Base-by-base conservation (phyloP, 2,113 vertebrate species). In the Trinectes maculatus region DNA sequence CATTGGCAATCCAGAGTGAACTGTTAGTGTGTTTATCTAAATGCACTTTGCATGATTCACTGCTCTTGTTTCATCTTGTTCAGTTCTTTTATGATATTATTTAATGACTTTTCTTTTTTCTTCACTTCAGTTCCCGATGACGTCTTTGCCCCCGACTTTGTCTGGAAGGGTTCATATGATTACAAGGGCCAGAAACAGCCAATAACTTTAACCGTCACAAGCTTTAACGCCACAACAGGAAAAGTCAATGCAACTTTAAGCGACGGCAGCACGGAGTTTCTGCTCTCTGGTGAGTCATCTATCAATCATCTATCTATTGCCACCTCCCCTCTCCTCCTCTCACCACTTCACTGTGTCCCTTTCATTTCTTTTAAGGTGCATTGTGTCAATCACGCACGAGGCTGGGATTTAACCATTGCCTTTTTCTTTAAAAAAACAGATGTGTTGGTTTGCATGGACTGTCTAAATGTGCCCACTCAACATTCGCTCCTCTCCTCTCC, bases 151-250 rank as follows among this genome's bases (percentile, higher is more conserved):
- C 94, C 95, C 54, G 93, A 96, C 83, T 99, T 97, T 18, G 89
- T 96, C 92, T 99, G 98, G 98, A 99, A 96, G 91, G 98, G 98
- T 43, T 99, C 97, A 51, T 97, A 95, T 37, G 95, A 98, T 85
- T 96, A 96, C 80, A 98, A 96, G 87, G 96, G 93, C 79, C 95
- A 91, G 74, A 99, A 99, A 47, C 95, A 98, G 31, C 97, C 96
- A 3, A 96, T 97, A 94, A 96, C 95, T 75, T 85, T 99, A 91
- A 97, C 95, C 37, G 91, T 99, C 76, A 96, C 93, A 3, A 94
- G 91, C 90, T 97, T 97, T 87, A 99, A 99, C 77, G 90, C 91
- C 56, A 95, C 94, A 12, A 95, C 94, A 1, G 96, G 96, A 71
- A 95, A 94, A 94, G 95, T 99, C 74, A 99, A 99, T 43, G 96